phyloP scores from a whole-genome alignment of 2,888 invertebrate genomes.

The Prostheceraeus crozeri region DNA sequence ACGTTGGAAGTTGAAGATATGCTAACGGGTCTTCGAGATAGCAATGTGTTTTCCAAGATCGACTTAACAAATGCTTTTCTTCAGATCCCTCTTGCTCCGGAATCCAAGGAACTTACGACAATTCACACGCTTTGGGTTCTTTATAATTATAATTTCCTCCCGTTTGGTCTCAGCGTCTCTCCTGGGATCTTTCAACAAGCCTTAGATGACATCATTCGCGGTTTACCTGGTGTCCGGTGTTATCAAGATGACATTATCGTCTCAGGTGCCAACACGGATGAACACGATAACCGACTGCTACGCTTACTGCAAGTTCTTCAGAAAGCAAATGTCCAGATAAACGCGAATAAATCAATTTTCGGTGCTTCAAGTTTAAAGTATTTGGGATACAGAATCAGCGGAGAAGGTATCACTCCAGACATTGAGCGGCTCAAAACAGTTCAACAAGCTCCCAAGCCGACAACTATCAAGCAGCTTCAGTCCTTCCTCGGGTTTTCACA shows the following conservation, averaged over 20 bases:
- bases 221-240: background rate
- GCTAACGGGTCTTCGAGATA: no score
- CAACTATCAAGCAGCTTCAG: background rate
- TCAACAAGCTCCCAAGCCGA: background rate
- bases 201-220: background rate
- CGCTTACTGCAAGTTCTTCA: background rate
- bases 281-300: background rate
- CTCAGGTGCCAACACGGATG: background rate
- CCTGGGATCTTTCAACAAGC: background rate
- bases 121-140: no score
- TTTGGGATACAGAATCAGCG: no score
- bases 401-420: background rate
- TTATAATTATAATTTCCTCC: background rate
- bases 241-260: constrained; percentile 12
- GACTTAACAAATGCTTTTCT: no score
- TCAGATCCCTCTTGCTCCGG: no score
- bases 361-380: no score
- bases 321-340: background rate
- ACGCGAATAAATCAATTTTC: background rate
- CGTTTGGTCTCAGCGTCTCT: background rate
- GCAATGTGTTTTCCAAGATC: no score
- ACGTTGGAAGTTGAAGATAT: no score
- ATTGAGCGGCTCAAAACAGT: background rate
- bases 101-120: no score
- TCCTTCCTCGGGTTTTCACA: constrained; percentile 17